Evolutionary conservation across 2,888 invertebrate genomes (phyloP), one percentile per base, ranked within the genome.

Genomic region (Dicroscelio sp.): DNA sequence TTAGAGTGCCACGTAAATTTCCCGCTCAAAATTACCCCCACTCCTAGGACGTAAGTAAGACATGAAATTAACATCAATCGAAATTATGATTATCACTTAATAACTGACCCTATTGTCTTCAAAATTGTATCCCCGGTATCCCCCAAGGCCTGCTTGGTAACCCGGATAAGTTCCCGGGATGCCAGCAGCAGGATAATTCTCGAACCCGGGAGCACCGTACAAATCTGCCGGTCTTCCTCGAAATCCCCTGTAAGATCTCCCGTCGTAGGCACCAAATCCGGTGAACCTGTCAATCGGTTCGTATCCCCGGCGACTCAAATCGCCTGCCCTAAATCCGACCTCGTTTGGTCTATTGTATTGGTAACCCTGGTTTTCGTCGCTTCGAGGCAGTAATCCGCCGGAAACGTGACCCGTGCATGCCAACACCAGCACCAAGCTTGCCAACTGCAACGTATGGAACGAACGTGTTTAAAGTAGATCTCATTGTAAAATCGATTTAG

Each of bases 311-410:
- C 92, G 92, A 76, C 91, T 93, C 2, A 91, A 83, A 48, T 92
- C 94, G 65, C 92, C 94, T 23, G 91, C 92, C 23, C 93, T 79
- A 48, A 92, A 92, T 12, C 90, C 91, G 69, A 69, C 60, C 83
- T 93, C 93, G 25, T 92, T 93, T 87, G 96, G 96, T 88, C 96
- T 93, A 90, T 95, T 96, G 92, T 96, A 96, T 90, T 96, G 96
- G 92, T 96, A 96, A 73, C 94, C 92, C 65, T 91, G 86, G 85
- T 91, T 86, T 73, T 84, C 86, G 63, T 88, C 84, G 69, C 94
- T 95, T 79, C 96, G 95, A 78, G 88, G 88, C 58, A 96, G 87
- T 58, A 96, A 93, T 86, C 96, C 96, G 43, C 94, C 96, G 25
- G 94, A 92, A 17, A 94, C 96, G 79, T 93, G 92, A 73, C 94